These are phyloP conservation scores for Muntiacus muntjak DNA, from an alignment of 2,113 vertebrate species.

Conservation along the genomic window DNA sequence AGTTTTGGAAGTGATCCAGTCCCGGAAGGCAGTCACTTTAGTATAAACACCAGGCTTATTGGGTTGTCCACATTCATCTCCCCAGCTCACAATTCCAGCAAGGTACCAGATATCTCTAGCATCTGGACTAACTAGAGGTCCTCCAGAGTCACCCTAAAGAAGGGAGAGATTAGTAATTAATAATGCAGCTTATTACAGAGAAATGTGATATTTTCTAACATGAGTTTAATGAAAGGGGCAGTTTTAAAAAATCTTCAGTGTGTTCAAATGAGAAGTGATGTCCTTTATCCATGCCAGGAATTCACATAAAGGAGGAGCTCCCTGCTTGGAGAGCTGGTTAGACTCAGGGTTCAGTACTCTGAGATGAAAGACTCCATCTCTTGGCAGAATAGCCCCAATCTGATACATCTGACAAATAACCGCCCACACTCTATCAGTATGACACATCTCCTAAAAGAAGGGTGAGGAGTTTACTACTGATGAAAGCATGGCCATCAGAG, in stretches of 20 bases:
- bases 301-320: neutral
- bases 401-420: neutral
- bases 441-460: neutral
- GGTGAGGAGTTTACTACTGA: neutral
- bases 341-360: neutral
- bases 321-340: neutral
- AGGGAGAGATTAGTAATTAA: neutral
- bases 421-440: neutral
- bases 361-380: neutral
- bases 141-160: conserved; percentile 86
- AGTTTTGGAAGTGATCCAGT: conserved; percentile 77
- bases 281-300: neutral
- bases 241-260: neutral
- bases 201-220: neutral
- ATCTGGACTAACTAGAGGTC: conserved; percentile 82
- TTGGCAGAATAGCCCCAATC: neutral
- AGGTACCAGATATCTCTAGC: conserved; percentile 81
- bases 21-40: conserved; percentile 77
- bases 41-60: conserved; percentile 83
- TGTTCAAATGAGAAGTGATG: neutral
- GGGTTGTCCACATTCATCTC: conserved; percentile 76
- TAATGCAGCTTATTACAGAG: neutral
- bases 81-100: conserved; percentile 83
- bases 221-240: neutral
- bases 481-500: neutral